A percentile compares a stretch with the other conserved stretches of the same genome.
Conservation (phyloP, 1,140 invertebrate species). For the Scaptomyza hsui region DNA sequence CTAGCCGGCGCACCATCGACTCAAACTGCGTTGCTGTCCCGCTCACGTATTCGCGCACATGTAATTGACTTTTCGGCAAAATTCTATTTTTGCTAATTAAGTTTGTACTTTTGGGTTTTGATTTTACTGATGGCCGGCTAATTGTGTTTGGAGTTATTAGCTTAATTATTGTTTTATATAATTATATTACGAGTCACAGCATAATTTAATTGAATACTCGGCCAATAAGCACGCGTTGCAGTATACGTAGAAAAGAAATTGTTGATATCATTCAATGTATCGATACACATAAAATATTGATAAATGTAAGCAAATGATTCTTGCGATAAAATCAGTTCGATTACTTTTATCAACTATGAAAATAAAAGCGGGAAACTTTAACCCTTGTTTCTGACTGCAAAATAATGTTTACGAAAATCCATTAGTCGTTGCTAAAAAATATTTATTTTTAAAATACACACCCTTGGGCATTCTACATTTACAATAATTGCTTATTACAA, state of each 20-base stretch:
- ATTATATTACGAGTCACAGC: background rate
- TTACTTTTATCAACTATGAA: background rate
- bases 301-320: background rate
- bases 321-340: background rate
- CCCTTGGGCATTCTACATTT: too few relatives aligned
- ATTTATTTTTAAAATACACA: too few relatives aligned
- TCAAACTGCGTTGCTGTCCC: slow-evolving; percentile 15
- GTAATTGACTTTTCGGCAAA: slow-evolving; percentile 21
- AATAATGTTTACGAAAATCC: too few relatives aligned
- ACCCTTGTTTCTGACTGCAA: too few relatives aligned
- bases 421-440: too few relatives aligned
- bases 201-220: slow-evolving; percentile 17
- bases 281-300: background rate
- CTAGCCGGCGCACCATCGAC: background rate
- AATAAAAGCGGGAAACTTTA: background rate
- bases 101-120: background rate
- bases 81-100: background rate
- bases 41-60: slow-evolving; percentile 39
- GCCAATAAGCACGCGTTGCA: slow-evolving; percentile 8
- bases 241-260: slow-evolving; percentile 8
- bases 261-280: slow-evolving; percentile 1
- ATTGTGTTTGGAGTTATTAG: background rate
- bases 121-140: background rate
- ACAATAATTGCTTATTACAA: background rate
- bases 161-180: background rate